These are phyloP conservation scores for Tyria jacobaeae DNA, from an alignment of 2,888 invertebrate species.

Conservation along the genomic window DNA sequence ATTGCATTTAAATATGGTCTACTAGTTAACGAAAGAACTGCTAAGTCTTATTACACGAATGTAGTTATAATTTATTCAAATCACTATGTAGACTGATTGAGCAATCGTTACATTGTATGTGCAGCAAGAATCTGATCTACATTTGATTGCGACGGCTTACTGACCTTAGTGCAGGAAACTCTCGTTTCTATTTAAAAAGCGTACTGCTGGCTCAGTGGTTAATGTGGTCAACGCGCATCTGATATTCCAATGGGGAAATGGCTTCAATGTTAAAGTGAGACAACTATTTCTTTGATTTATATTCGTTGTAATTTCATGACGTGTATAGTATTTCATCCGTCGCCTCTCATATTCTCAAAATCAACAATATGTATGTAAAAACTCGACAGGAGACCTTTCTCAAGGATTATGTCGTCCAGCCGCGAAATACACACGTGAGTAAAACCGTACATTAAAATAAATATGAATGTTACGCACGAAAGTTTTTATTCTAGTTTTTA, in stretches of 20 bases:
- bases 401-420: no score
- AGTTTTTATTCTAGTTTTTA: no score
- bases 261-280: not conserved
- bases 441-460: no score
- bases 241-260: not conserved
- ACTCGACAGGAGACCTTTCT: no score
- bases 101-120: not conserved
- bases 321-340: no score
- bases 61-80: not conserved
- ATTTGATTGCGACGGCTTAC: not conserved
- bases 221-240: not conserved
- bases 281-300: no score
- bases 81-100: slow-evolving; percentile 2
- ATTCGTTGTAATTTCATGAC: no score
- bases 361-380: no score
- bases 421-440: no score
- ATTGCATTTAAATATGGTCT: slow-evolving; percentile 1
- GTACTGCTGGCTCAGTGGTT: not conserved
- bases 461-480: no score
- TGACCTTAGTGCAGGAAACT: not conserved
- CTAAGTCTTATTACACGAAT: not conserved
- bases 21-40: not conserved
- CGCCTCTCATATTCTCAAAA: no score
- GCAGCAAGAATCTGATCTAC: not conserved
- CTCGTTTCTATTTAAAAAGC: not conserved